Percentiles rank a stretch among this genome's conserved stretches.
These are phyloP conservation scores for Lepidurus arcticus DNA, from an alignment of 1,140 invertebrate genomes.

Conservation along the genomic window DNA sequence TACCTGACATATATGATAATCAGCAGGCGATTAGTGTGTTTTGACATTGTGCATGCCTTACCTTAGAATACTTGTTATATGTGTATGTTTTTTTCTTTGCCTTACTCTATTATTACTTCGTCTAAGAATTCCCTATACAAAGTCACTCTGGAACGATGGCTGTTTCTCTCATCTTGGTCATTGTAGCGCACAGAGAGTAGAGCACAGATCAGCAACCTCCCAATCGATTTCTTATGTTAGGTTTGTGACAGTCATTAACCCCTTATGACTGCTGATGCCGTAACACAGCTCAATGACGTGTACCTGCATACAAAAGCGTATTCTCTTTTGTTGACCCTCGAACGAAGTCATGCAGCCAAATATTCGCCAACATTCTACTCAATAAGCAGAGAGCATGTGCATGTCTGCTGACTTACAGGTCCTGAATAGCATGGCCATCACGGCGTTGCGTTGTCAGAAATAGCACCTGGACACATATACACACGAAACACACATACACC, in stretches of 20 bases:
- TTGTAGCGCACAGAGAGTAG: not conserved
- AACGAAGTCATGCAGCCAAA: not conserved
- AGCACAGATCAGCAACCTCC: not conserved
- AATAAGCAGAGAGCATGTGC: not conserved
- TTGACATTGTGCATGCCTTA: not conserved
- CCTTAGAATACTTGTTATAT: not conserved
- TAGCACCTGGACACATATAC: not conserved
- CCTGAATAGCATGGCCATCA: not conserved
- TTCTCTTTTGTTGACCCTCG: not conserved
- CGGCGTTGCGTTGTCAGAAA: slow-evolving; percentile 1
- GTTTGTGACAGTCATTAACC: not conserved
- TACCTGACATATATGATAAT: not conserved
- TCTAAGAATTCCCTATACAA: not conserved
- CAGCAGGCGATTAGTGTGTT: not conserved
- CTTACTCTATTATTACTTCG: not conserved
- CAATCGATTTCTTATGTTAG: not conserved
- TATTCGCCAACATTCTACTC: slow-evolving; percentile 2
- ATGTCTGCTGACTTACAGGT: not conserved
- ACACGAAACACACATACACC: not conserved
- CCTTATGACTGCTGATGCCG: not conserved
- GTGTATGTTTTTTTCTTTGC: not conserved
- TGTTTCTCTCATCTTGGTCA: not conserved
- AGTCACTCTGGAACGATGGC: not conserved
- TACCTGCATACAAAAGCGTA: not conserved
- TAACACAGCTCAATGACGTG: not conserved